Conservation (phyloP, 2,797 vertebrate genomes). For the Helostoma temminkii region DNA sequence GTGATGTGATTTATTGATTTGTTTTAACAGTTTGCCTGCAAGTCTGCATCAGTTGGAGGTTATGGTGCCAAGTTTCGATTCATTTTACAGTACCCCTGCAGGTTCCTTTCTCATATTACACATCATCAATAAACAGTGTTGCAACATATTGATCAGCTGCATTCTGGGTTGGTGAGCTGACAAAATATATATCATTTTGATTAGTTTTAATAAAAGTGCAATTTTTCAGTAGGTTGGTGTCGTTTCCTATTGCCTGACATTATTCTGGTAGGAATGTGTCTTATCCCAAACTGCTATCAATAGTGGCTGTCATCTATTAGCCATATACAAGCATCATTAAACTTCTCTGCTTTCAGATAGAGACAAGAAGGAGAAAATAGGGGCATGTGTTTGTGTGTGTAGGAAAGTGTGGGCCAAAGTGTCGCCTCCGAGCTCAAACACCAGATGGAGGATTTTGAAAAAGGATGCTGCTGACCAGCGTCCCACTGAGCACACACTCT, state of each 20-base stretch:
- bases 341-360: slow-evolving; percentile 12
- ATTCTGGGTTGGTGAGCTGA: slow-evolving; percentile 1
- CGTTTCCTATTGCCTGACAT: neutral
- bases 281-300: slow-evolving; percentile 5
- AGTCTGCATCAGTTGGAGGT: slow-evolving; percentile 30
- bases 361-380: neutral
- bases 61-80: slow-evolving; percentile 45
- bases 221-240: neutral
- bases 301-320: slow-evolving; percentile 9
- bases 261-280: neutral
- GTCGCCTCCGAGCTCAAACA: slow-evolving; percentile 37
- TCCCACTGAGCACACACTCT: slow-evolving; percentile 28
- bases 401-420: slow-evolving; percentile 39
- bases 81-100: slow-evolving; percentile 19
- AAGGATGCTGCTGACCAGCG: slow-evolving; percentile 32
- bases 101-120: slow-evolving; percentile 26
- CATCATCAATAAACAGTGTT: slow-evolving; percentile 7
- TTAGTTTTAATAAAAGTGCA: neutral
- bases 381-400: neutral
- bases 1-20: slow-evolving; percentile 35
- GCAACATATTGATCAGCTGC: slow-evolving; percentile 19
- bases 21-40: slow-evolving; percentile 29
- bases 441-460: slow-evolving; percentile 53
- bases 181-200: slow-evolving; percentile 1
- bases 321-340: neutral